Conservation (phyloP, 2,888 invertebrate species). For the Machimus atricapillus region DNA sequence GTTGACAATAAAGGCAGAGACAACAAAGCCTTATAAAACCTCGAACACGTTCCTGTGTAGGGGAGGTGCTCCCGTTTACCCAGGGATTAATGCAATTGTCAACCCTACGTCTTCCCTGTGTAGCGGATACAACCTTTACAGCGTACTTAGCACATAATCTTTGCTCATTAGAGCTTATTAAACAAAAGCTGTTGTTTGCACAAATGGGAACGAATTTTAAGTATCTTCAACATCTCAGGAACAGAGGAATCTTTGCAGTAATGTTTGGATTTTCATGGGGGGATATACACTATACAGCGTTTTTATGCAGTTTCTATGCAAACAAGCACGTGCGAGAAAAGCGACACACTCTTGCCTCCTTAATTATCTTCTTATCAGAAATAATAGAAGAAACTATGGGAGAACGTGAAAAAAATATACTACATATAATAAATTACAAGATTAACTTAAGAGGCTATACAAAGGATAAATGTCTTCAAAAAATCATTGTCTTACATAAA, state of each 20-base stretch:
- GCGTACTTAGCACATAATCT: slow-evolving; percentile 47
- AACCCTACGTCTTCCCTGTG: not conserved
- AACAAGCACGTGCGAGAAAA: not conserved
- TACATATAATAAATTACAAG: not conserved
- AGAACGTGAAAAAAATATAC: not conserved
- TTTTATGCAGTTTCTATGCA: not conserved
- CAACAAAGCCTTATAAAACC: slow-evolving; percentile 11
- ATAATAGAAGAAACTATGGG: not conserved
- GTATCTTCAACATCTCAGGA: not conserved
- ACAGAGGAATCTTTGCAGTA: not conserved
- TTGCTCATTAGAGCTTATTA: slow-evolving; percentile 47
- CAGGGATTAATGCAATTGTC: slow-evolving; percentile 34
- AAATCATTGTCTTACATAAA: no score
- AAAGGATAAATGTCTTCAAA: no score
- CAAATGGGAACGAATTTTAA: slow-evolving; percentile 28
- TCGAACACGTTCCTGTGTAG: not conserved
- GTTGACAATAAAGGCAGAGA: slow-evolving; percentile 21
- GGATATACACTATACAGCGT: not conserved
- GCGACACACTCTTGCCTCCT: not conserved
- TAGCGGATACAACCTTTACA: slow-evolving; percentile 34
- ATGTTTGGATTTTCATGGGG: not conserved
- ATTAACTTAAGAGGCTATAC: not conserved
- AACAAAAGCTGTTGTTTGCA: slow-evolving; percentile 46
- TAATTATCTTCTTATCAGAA: not conserved
- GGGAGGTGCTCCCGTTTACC: not conserved